Conservation (phyloP, 2,888 invertebrate species). For the Microchrysa polita region DNA sequence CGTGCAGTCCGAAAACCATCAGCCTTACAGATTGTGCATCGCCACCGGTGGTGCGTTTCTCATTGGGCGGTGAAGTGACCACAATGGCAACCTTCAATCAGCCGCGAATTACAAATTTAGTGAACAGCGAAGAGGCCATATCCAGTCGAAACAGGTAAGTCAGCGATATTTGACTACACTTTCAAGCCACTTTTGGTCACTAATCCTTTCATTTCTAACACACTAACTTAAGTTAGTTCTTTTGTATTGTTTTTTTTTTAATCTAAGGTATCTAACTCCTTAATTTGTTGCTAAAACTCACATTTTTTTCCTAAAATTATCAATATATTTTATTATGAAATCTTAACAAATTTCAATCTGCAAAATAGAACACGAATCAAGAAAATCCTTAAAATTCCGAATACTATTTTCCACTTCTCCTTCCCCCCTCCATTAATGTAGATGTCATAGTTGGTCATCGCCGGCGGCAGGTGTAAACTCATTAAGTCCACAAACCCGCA, state of each 20-base stretch:
- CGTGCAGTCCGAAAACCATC: conserved; percentile 43
- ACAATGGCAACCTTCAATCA: conserved; percentile 48
- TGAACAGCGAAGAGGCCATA: conserved; percentile 47
- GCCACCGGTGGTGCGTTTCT: conserved; percentile 51
- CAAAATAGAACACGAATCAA: conserved; percentile 22
- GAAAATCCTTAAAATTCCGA: too few species aligned
- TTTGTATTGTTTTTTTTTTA: conserved; percentile 29
- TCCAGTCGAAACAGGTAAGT: conserved; percentile 52
- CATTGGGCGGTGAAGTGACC: conserved; percentile 52
- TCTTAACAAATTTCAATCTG: conserved; percentile 21
- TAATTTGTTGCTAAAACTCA: too few species aligned
- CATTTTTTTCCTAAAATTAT: too few species aligned
- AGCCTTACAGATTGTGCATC: conserved; percentile 45
- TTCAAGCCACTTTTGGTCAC: neutral
- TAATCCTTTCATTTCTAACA: conserved; percentile 11
- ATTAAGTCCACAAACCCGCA: conserved; percentile 72
- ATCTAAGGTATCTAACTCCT: neutral
- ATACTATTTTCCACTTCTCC: too few species aligned
- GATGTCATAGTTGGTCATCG: conserved; percentile 54
- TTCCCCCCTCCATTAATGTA: conserved; percentile 45
- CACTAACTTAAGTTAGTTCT: neutral
- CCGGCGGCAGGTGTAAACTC: conserved; percentile 46
- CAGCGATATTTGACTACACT: neutral
- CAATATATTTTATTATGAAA: too few species aligned
- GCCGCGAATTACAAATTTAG: conserved; percentile 46